These are phyloP conservation scores for Vultur gryphus DNA, from an alignment of 2,797 vertebrate genomes.

Conservation along the genomic window DNA sequence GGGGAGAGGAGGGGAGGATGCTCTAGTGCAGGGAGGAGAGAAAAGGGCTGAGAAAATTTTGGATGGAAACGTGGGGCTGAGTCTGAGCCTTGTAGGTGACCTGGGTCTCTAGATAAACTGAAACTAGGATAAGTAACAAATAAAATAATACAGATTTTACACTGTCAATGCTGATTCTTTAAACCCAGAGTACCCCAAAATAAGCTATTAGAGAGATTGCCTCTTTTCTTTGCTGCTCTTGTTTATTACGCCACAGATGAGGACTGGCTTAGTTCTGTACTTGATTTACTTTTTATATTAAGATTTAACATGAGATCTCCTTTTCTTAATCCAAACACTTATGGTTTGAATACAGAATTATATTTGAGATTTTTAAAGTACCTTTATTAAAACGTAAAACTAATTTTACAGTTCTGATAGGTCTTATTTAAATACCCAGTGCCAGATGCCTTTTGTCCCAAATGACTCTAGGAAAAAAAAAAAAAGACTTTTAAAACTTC, in stretches of 20 bases:
- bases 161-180: not conserved
- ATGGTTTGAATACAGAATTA: conserved; percentile 6
- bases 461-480: not conserved
- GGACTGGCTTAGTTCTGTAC: not conserved
- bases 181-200: not conserved
- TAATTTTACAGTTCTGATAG: conserved; percentile 56
- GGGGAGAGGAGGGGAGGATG: not conserved
- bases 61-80: not conserved
- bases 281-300: not conserved
- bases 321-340: conserved; percentile 18
- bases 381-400: conserved; percentile 41
- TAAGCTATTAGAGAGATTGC: not conserved
- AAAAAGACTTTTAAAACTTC: not conserved
- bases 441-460: conserved; percentile 50
- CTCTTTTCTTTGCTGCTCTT: not conserved
- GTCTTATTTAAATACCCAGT: conserved; percentile 34
- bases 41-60: not conserved
- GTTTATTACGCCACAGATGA: not conserved
- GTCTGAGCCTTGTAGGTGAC: not conserved
- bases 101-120: not conserved
- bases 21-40: not conserved
- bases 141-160: not conserved
- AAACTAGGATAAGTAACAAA: not conserved
- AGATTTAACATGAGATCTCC: not conserved
- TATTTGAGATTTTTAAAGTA: conserved; percentile 38